These are phyloP conservation scores for Enteromius afrohamiltoni DNA, from an alignment of 2,797 vertebrate genomes.

Conservation along the genomic window DNA sequence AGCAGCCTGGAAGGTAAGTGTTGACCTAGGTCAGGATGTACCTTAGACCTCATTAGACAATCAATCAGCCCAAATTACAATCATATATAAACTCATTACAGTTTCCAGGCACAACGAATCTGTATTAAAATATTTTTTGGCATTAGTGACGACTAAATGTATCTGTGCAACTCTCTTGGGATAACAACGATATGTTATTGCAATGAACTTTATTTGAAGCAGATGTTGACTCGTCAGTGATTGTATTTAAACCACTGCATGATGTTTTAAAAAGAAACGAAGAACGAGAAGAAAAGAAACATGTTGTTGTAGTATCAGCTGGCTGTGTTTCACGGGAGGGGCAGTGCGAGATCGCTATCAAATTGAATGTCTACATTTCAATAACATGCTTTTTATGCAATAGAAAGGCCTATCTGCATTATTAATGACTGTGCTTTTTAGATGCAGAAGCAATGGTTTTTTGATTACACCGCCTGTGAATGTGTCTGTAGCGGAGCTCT, in stretches of 20 bases:
- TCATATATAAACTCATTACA: neutral
- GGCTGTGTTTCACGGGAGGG: conserved; percentile 20
- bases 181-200: neutral
- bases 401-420: neutral
- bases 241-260: neutral
- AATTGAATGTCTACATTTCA: conserved; percentile 24
- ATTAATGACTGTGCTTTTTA: conserved; percentile 16
- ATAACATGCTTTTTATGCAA: conserved; percentile 22
- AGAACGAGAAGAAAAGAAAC: neutral
- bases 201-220: conserved; percentile 1
- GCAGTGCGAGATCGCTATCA: conserved; percentile 20
- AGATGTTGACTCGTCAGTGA: neutral
- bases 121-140: neutral
- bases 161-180: neutral
- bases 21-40: conserved; percentile 7
- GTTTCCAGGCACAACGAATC: neutral
- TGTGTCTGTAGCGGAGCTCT: conserved; percentile 22
- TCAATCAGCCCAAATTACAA: neutral
- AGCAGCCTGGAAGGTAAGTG: conserved; percentile 54
- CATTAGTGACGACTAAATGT: too few relatives aligned
- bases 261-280: neutral
- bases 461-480: conserved; percentile 34
- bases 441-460: neutral
- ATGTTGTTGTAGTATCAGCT: conserved; percentile 12
- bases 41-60: neutral